These are phyloP conservation scores for Leptopilina myrica DNA, from an alignment of 2,888 invertebrate genomes.

Conservation along the genomic window DNA sequence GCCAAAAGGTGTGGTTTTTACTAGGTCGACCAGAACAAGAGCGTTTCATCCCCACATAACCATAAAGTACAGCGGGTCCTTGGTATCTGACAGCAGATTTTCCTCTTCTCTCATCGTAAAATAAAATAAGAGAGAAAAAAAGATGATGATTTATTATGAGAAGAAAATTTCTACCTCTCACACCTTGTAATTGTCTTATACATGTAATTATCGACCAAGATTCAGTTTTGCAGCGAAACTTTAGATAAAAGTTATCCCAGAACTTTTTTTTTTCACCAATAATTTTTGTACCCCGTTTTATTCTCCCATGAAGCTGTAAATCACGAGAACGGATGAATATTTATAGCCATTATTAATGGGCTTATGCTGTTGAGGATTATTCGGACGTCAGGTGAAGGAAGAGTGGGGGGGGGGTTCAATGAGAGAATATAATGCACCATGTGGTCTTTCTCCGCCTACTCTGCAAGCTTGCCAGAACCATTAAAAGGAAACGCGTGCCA, in stretches of 20 bases:
- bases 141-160: no score
- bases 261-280: conserved; percentile 50
- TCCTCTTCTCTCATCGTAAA: no score
- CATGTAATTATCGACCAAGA: conserved; percentile 5
- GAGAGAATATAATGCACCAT: conserved; percentile 64
- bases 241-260: conserved; percentile 22
- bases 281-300: conserved; percentile 49
- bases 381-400: conserved; percentile 50
- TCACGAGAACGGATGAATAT: conserved; percentile 66
- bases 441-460: conserved; percentile 54
- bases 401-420: conserved; percentile 52
- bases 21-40: no score
- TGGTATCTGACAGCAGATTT: no score
- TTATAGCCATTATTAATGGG: conserved; percentile 69
- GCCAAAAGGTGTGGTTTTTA: no score
- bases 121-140: no score
- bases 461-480: conserved; percentile 50
- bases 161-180: not conserved
- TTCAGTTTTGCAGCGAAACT: not conserved
- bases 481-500: conserved; percentile 59
- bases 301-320: conserved; percentile 58
- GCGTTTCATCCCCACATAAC: no score
- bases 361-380: conserved; percentile 65
- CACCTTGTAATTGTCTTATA: not conserved
- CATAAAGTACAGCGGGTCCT: no score